Conservation (phyloP, 2,888 invertebrate species). For the Dioctria linearis region DNA sequence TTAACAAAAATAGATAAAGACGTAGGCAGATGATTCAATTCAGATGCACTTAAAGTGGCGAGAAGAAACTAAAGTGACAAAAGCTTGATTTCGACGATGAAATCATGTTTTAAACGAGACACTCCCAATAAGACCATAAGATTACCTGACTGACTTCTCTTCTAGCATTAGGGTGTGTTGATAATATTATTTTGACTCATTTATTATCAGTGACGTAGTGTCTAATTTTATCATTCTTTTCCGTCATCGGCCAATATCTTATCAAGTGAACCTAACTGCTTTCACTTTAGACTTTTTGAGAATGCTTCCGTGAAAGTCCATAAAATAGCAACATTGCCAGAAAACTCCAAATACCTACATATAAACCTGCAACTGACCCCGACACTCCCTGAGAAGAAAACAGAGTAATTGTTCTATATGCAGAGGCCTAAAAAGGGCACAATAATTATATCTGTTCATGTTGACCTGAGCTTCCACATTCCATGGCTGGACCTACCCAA, state of each 20-base stretch:
- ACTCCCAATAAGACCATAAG: background rate
- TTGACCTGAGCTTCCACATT: conserved; percentile 40
- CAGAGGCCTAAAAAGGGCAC: background rate
- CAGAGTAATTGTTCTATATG: conserved; percentile 4
- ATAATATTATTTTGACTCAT: conserved; percentile 42
- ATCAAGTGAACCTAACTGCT: background rate
- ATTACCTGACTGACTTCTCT: conserved; percentile 4
- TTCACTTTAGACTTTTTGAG: background rate
- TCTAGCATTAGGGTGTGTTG: background rate
- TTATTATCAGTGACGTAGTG: conserved; percentile 11
- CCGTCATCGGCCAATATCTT: conserved; percentile 22
- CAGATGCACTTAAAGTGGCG: conserved; percentile 31
- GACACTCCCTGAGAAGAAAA: conserved; percentile 28
- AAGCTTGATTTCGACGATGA: conserved; percentile 39
- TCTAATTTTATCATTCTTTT: conserved; percentile 29
- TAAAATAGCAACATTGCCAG: conserved; percentile 33
- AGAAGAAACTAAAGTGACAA: conserved; percentile 10
- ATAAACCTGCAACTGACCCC: background rate
- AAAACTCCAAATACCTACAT: background rate
- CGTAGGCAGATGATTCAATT: conserved; percentile 5
- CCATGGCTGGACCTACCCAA: conserved; percentile 50
- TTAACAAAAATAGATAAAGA: conserved; percentile 53
- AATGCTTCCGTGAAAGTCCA: conserved; percentile 5
- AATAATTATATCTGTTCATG: background rate
- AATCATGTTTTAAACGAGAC: conserved; percentile 30